A percentile compares a stretch with the other conserved stretches of the same genome.
Conservation (phyloP, 2,797 vertebrate genomes). For the Sandelia bainsii region DNA sequence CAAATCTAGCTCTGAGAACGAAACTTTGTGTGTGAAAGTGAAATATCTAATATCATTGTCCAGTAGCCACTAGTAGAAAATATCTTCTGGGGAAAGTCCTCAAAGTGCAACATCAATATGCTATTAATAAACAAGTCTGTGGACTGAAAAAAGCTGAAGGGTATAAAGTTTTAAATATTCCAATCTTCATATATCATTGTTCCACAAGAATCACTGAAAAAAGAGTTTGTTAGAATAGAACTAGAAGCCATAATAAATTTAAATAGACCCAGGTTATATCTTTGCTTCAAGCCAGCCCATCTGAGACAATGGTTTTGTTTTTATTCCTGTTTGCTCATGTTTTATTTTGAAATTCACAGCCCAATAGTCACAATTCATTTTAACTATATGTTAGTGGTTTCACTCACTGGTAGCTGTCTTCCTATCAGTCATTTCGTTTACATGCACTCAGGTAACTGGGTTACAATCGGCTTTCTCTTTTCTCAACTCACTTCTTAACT, state of each 20-base stretch:
- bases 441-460: too few species aligned
- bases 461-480: too few species aligned
- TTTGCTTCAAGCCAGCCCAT: neutral
- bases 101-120: constrained; percentile 19
- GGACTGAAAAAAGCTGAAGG: constrained; percentile 13
- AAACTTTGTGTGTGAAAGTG: constrained; percentile 26
- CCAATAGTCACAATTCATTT: neutral
- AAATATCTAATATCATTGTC: constrained; percentile 28
- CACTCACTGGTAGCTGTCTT: neutral
- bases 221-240: constrained; percentile 13
- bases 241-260: neutral
- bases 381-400: constrained; percentile 1
- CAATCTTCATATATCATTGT: neutral
- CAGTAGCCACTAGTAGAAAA: neutral
- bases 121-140: constrained; percentile 43
- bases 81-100: neutral
- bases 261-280: neutral
- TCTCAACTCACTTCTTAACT: too few species aligned
- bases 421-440: neutral
- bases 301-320: neutral
- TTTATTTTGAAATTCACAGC: constrained; percentile 11
- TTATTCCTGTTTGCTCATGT: neutral
- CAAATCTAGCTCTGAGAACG: constrained; percentile 16
- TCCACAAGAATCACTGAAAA: neutral
- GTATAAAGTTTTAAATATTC: constrained; percentile 25